Conservation (phyloP, 2,888 invertebrate species). For the Zygothrica quintamaculata region DNA sequence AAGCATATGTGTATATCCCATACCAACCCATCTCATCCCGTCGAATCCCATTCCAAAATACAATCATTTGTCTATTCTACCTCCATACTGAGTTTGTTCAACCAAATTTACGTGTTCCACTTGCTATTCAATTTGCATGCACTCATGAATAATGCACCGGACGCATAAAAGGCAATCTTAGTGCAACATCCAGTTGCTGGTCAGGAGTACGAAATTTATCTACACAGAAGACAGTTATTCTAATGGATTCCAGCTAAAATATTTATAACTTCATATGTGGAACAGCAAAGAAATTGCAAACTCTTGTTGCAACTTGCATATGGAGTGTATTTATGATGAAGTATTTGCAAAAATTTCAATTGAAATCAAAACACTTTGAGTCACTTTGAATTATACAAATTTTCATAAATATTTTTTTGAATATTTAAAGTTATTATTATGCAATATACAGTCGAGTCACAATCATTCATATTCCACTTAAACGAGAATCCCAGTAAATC, state of each 20-base stretch:
- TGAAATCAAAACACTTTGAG: too few species aligned
- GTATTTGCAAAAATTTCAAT: too few species aligned
- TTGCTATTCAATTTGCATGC: slow-evolving; percentile 82
- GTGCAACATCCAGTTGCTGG: slow-evolving; percentile 28
- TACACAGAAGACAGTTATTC: slow-evolving; percentile 44
- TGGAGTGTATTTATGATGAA: too few species aligned
- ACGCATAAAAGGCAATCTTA: slow-evolving; percentile 59
- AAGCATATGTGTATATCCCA: slow-evolving; percentile 19
- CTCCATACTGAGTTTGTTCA: slow-evolving; percentile 13
- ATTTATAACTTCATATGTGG: slow-evolving; percentile 48
- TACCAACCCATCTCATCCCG: neutral
- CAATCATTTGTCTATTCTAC: neutral
- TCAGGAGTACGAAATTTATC: slow-evolving; percentile 10
- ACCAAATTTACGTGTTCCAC: slow-evolving; percentile 60
- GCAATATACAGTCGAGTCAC: too few species aligned
- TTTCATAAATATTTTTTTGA: too few species aligned
- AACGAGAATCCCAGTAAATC: too few species aligned
- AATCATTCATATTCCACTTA: too few species aligned
- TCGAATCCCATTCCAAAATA: neutral
- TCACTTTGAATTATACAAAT: too few species aligned
- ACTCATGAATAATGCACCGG: slow-evolving; percentile 79
- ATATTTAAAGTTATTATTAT: too few species aligned
- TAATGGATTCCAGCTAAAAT: slow-evolving; percentile 65
- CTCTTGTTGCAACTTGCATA: neutral
- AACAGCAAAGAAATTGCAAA: neutral